A percentile compares a stretch with the other conserved stretches of the same genome.
These are phyloP conservation scores for Morphnarchus princeps DNA, from an alignment of 2,113 vertebrate genomes.

Conservation along the genomic window DNA sequence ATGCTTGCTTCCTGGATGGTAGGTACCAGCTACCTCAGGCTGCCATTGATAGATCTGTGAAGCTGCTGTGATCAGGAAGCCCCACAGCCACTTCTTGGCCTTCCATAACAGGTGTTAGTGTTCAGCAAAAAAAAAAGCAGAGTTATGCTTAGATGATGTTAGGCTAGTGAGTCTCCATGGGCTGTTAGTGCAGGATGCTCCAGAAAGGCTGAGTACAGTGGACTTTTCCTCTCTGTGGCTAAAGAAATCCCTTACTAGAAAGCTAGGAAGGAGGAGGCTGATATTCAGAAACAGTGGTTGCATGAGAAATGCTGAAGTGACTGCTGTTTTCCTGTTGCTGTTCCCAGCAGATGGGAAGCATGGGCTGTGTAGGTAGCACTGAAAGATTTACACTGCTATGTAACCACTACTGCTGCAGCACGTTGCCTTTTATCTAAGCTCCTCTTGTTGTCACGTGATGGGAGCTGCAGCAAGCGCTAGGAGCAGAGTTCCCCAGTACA, in stretches of 20 bases:
- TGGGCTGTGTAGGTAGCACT: background rate
- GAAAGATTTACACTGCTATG: background rate
- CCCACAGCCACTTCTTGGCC: background rate
- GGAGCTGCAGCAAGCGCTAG: background rate
- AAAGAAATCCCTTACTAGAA: background rate
- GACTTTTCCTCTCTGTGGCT: background rate
- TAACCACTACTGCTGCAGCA: background rate
- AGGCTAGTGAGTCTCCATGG: background rate
- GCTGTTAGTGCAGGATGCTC: background rate
- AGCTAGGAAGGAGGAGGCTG: background rate
- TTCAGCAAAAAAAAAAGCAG: background rate
- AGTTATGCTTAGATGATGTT: background rate
- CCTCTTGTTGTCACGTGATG: background rate
- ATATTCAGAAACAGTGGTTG: background rate
- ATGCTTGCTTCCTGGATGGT: background rate
- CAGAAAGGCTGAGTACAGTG: background rate
- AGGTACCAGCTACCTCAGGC: background rate
- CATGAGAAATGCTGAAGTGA: background rate
- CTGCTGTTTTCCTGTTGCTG: background rate
- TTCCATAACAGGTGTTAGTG: background rate
- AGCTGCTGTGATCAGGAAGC: background rate
- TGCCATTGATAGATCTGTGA: background rate
- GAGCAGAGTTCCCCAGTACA: background rate
- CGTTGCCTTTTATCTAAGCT: background rate
- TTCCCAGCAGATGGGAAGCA: background rate